Evolutionary conservation across 1,140 invertebrate genomes (phyloP), one percentile per base, ranked within the genome.

Genomic region (Carcinoscorpius rotundicauda): DNA sequence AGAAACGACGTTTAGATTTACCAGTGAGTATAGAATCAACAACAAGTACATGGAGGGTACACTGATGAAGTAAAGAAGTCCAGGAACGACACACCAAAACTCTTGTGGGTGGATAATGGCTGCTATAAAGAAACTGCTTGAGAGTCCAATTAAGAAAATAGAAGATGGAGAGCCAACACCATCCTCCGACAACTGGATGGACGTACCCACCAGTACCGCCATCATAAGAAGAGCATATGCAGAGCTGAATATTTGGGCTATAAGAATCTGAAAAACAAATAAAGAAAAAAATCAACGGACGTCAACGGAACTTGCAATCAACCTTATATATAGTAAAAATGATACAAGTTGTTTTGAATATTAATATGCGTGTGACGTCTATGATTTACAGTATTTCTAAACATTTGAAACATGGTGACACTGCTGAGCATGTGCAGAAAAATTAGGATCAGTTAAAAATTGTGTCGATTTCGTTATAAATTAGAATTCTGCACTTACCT

Each of bases 1-100:
- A 0, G 94, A 89, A 69, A 99, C 96, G 66, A 96, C 91, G 75
- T 99, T 98, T 59, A 99, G 79, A 79, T 99, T 99, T 76, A 96
- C 96, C 68, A 98, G 87, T 6, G 96, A 98, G 77, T 98, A 99
- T 55, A 99, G 83, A 74, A 97, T 97, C 71, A 98, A 82, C n/a
- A 98, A 84, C 69, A 99, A 82, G 81, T 98, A 99, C 86, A 97
- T 98, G 72, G 94, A 95, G 0, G 97, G 97, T 71, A 99, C 97
- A 50, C 91, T 94, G 6, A 99, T 80, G 60, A 98, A 83, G 77
- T 98, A 99, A 69, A 99, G 88, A 3, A 93, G 81, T 71, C 93
- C 93, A 52, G 90, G 93, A 5, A 97, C 85, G 67, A 98, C 91
- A 78, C 95, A 98, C 84, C 87, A 91, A 79, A 98, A 98, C 77